Evolutionary conservation across 1,140 invertebrate genomes (phyloP), one percentile per base, ranked within the genome.

Genomic region (Cydia amplana): DNA sequence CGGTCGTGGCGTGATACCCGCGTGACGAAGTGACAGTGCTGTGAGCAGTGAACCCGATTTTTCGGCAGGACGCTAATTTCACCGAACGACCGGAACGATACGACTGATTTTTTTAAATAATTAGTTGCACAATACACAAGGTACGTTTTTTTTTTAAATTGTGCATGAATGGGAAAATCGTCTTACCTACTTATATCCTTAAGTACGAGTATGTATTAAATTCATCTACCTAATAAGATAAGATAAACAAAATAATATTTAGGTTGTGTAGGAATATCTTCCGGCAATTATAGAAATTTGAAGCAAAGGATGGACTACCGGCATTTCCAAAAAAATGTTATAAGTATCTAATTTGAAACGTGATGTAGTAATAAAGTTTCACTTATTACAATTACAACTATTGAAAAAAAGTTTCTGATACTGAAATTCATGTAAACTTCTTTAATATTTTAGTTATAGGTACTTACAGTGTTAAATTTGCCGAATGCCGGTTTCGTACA

Each of bases 21-120:
- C 77, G 80, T 80, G 83, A 84, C 32, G 28, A 36, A 89, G 88
- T 90, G 88, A 87, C 85, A 91, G 90, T 91, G 90, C 86, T 36
- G 65, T 70, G 65, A 36, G 65, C 65, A 70, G 90, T 88, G 87
- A 82, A 80, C 82, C 79, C 83, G 83, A 83, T 84, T 74, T 73
- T 76, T 77, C 79, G 79, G 79, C 79, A 78, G 84, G 85, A 90
- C 87, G 85, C 80, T 32, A 43, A 40, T 40, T 70, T 70, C 16
- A 40, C 74, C 67, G 77, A 72, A 64, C 74, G 18, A 51, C 36
- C 67, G 67, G 70, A 63, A 81, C 80, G 79, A 83, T 70, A 80
- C 81, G 80, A 82, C 70, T 60, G 60, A 76, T 76, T 76, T 78
- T 77, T 80, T 83, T 81, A 80, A 78, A n/a, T n/a, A 77, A 74